These are phyloP conservation scores for Siniperca undulata DNA, from an alignment of 2,797 vertebrate genomes.

Conservation along the genomic window DNA sequence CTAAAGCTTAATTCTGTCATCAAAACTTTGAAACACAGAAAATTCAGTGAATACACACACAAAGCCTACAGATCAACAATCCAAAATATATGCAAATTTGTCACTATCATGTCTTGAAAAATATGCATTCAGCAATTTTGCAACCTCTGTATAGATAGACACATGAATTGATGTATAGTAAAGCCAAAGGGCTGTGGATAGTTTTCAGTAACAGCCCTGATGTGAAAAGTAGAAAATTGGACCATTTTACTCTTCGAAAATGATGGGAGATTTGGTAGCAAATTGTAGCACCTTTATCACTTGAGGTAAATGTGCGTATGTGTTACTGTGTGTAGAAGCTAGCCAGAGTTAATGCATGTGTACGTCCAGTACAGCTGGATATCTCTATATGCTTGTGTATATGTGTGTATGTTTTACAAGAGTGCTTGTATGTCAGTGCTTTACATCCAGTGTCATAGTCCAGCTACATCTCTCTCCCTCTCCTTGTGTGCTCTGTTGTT, in stretches of 20 bases:
- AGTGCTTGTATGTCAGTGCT: neutral
- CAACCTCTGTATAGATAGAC: constrained; percentile 34
- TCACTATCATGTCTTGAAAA: neutral
- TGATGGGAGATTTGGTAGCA: constrained; percentile 46
- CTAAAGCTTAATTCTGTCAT: neutral
- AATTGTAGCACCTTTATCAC: constrained; percentile 64
- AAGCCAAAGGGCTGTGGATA: constrained; percentile 31
- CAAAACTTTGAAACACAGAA: neutral
- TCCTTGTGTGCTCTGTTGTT: too few relatives aligned
- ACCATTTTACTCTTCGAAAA: constrained; percentile 60
- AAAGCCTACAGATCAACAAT: neutral
- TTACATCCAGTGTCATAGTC: neutral
- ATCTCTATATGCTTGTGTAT: neutral
- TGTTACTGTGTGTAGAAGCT: constrained; percentile 7
- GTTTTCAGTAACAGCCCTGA: constrained; percentile 36
- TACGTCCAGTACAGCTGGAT: neutral
- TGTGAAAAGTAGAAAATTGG: constrained; percentile 64
- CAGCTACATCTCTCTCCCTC: too few relatives aligned
- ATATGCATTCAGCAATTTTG: neutral
- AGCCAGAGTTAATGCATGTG: neutral
- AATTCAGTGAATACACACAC: neutral
- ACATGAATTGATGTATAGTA: constrained; percentile 9
- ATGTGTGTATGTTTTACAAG: neutral
- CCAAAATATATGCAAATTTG: constrained; percentile 18
- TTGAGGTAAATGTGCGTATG: constrained; percentile 45